Base-by-base conservation (phyloP, 2,113 vertebrate species). In the Sarotherodon lohbergeri region DNA sequence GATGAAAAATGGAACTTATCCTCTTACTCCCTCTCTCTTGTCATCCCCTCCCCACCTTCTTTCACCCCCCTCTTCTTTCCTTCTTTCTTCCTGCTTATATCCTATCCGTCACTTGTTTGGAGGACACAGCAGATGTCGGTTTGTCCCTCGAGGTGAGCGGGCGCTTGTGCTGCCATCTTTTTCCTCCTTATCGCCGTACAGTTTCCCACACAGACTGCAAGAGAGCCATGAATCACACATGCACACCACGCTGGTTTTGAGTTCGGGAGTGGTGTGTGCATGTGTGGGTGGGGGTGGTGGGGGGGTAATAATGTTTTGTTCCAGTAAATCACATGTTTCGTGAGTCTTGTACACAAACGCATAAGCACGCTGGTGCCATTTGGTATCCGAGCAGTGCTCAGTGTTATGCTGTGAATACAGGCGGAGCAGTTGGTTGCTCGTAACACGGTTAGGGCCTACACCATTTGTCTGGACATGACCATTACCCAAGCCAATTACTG, bases 381-480 rank as follows among this genome's bases (percentile, higher is more conserved):
- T 11, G 39, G 83, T 84, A 81, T 91, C 55, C 8, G 29, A 82
- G 85, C 76, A 68, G 46, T 52, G 63, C 88, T 43, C 80, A 78
- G 63, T 89, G 57, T 61, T 80, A n/a, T 55, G 73, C 82, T 90
- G 90, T 68, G 86, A 91, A 80, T 81, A 86, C 88, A 88, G 93
- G 90, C 80, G 48, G 90, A 92, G 92, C 92, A 89, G 90, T 87
- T 22, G 91, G 84, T 88, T 88, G 90, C 92, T 87, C 80, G 34
- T 95, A 95, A 95, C 93, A 59, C 73, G 41, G 95, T 95, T 95
- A 94, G 88, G 86, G 90, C 91, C 91, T 88, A 54, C 91, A 85
- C 93, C 93, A 95, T 96, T 95, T 95, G 94, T 95, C 94, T 95
- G 94, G 94, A 94, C 93, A 94, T 91, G 94, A 94, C 94, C 94